Base-by-base conservation (phyloP, 2,888 invertebrate species). In the Torymus auratus region DNA sequence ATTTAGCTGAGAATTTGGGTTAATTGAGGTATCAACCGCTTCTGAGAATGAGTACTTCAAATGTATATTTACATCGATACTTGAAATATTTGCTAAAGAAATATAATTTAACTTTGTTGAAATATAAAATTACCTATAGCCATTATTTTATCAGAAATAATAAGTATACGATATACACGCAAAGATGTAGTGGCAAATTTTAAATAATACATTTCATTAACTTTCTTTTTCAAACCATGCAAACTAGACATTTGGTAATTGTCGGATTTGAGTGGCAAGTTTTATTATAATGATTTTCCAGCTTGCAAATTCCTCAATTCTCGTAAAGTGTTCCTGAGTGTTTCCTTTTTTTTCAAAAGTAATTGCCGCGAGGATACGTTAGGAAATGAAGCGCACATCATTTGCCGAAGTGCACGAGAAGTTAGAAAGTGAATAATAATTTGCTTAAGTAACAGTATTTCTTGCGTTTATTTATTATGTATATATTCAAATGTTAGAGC, bases 401-500 rank as follows among this genome's bases (percentile, higher is more conserved):
- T 58, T 41, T 11, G 41, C 50, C 23, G 52, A 53, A 56, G n/a
- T 23, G 56, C 55, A 69, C 55, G 72, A 28, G 10, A 56, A 41
- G 15, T 65, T 73, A 64, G 64, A 73, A 73, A 65, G 73, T 56
- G 15, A 41, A 65, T n/a, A 41, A 56, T 64, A 28, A 72, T 53
- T 64, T 28, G 55, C n/a, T 72, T 55, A 62, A 72, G 72, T 72
- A 72, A 71, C 20, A 13, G 15, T 23, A 12, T 28, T 28, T 28
- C 7, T 28, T 52, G 53, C 20, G 12, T 52, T n/a, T 69, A 56
- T 17, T 50, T 56, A 53, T 68, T 14, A 41, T 28, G 28, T 28
- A 5, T 28, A 5, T 7, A 28, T 28, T 28, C 1, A 28, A 28
- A 28, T 28, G 5, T 28, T 28, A 28, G 7, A 28, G 28, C 28